Base-by-base conservation (phyloP, 1,140 invertebrate species). In the Cyclina sinensis region DNA sequence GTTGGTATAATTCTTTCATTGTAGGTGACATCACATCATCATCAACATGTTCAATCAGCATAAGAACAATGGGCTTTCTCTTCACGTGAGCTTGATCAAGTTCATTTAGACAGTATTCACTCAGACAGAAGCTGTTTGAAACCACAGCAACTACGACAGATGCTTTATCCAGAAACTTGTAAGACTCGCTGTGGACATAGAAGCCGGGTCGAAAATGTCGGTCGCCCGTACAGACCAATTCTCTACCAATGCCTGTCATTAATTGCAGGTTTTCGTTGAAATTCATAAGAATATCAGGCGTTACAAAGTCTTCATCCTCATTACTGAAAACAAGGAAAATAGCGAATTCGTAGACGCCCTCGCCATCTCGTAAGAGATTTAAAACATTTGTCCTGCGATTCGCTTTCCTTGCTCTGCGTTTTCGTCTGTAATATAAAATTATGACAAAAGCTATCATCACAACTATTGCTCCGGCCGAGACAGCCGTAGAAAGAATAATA, bases 1-100 rank as follows among this genome's bases (percentile, higher is more conserved):
- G 37, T 48, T 65, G 46, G 79, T 81, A 81, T 30, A 81, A 24
- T 27, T 81, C 79, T 65, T 43, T 62, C 79, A 81, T 81, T 43
- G 79, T 81, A 0, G 32, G 51, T 27, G n/a, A 2, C 79, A 81
- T 62, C 35, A 65, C 3, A 2, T 81, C 35, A 43, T 43, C 51
- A 0, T 65, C 35, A 16, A 81, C 39, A 27, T 62, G 35, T 27
- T 81, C 79, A n/a, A 51, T 81, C 14, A 81, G 39, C 59, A 81
- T 62, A 11, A 81, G 39, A n/a, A 81, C 37, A 18, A 81, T 57
- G 18, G 79, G 54, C 43, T 62, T 81, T 27, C 24, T 48, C 35
- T 39, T 65, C 0, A 81, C 39, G 46, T 24, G 30, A 27, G 79
- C 51, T 18, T 81, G 48, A 1, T 81, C 57, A 37, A 81, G 24